Evolutionary conservation across 2,888 invertebrate species (phyloP), one percentile per base, ranked within the genome.

Genomic region (Plagodis dolabraria): DNA sequence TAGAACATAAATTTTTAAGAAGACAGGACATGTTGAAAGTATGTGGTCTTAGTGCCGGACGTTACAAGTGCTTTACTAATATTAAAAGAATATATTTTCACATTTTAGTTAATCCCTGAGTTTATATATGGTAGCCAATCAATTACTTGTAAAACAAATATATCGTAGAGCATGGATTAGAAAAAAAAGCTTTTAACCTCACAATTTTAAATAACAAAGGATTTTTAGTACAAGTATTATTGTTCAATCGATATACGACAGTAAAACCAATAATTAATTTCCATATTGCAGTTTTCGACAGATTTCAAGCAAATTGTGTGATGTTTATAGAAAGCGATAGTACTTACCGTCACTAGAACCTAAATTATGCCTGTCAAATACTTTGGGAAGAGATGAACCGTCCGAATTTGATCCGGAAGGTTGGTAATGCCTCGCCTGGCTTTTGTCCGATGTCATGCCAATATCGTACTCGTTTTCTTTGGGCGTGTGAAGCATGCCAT

Each of bases 321-420:
- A 22, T 4, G 4, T 22, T 22, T 9, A 38, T 38, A 38, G 6
- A 38, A 40, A 10, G 2, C 0, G 10, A 40, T 33, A 48, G 53
- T 63, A 91, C 92, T 89, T 77, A 92, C 92, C 92, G 67, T 92
- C 89, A 50, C 86, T 86, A 52, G 88, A 80, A 72, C 88, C 87
- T 78, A 91, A 76, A 67, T 77, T 82, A 77, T 86, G 88, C 67
- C 90, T 86, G 68, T 90, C 89, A 65, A 79, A 90, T 60, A 85
- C 84, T 84, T 89, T 89, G 53, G 86, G 86, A 55, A 85, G 66
- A 44, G 76, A 55, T 7, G 81, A 72, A 45, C 75, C 67, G 51
- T 88, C 88, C 5, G 86, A 75, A 53, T 81, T 82, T 36, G 84
- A 76, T 7, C 89, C 89, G 10, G 89, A 83, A 0, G 82, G 72